Percentiles rank a stretch among this genome's conserved stretches.
These are phyloP conservation scores for Musca domestica DNA, from an alignment of 1,140 invertebrate genomes.

Conservation along the genomic window DNA sequence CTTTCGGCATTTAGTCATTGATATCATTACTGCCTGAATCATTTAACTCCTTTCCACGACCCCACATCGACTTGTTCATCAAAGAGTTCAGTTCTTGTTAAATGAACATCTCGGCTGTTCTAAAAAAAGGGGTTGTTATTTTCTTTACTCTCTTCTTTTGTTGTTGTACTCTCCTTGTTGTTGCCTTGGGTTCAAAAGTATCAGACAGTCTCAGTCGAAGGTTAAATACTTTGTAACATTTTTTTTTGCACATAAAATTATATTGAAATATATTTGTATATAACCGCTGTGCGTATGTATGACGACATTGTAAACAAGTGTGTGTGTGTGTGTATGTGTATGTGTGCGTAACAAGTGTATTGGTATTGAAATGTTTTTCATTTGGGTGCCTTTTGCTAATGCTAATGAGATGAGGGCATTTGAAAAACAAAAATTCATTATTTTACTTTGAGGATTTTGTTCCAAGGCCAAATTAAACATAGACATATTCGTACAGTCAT, in stretches of 20 bases:
- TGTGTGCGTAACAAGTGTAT: background rate
- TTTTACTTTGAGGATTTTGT: slow-evolving; percentile 38
- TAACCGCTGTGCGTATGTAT: slow-evolving; percentile 4
- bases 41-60: background rate
- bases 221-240: slow-evolving; percentile 21
- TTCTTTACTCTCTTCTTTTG: background rate
- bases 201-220: slow-evolving; percentile 9
- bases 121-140: slow-evolving; percentile 8
- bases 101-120: background rate
- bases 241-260: background rate
- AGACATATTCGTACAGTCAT: background rate
- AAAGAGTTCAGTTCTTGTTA: background rate
- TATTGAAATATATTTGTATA: background rate
- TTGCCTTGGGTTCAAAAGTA: background rate
- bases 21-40: too few species aligned
- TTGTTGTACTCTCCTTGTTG: too few species aligned
- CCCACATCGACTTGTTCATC: background rate
- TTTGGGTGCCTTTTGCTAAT: slow-evolving; percentile 5
- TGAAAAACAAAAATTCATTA: slow-evolving; percentile 47
- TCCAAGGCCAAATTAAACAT: background rate
- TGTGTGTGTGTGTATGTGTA: background rate
- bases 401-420: slow-evolving; percentile 50
- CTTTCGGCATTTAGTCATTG: too few species aligned
- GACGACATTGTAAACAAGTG: background rate
- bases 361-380: slow-evolving; percentile 10